Conservation (phyloP, 2,888 invertebrate species). For the Cheilosia soror region DNA sequence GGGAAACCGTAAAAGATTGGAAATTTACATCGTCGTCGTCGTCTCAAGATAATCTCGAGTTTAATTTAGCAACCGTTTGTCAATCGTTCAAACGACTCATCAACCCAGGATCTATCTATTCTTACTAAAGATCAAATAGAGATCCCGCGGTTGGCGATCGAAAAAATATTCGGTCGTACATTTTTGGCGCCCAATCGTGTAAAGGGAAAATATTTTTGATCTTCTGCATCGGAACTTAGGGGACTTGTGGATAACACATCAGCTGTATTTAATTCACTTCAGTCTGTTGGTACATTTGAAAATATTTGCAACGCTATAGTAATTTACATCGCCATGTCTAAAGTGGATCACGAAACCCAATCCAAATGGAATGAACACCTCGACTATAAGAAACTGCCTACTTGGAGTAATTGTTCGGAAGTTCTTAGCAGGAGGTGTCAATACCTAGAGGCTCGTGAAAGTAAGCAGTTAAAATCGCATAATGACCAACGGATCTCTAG, state of each 20-base stretch:
- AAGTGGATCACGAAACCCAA: slow-evolving; percentile 25
- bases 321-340: slow-evolving; percentile 30
- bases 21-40: too few species aligned
- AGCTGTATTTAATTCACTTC: background rate
- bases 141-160: too few species aligned
- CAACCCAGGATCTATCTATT: too few species aligned
- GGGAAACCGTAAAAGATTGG: too few species aligned
- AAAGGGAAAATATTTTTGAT: slow-evolving; percentile 1
- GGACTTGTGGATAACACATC: too few species aligned
- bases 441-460: slow-evolving; percentile 1
- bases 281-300: slow-evolving; percentile 24
- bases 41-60: too few species aligned
- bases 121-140: too few species aligned
- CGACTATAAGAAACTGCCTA: background rate
- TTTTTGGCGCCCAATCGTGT: too few species aligned
- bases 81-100: too few species aligned
- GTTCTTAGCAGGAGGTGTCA: slow-evolving; percentile 30
- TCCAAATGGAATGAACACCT: slow-evolving; percentile 25
- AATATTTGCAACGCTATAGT: slow-evolving; percentile 43
- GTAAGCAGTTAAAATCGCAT: background rate
- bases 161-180: too few species aligned
- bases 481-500: background rate
- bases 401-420: slow-evolving; percentile 2
- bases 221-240: background rate
- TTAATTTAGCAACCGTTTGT: too few species aligned